Evolutionary conservation across 2,113 vertebrate species (phyloP).

Genomic region (crab-eating macaque (Macaca fascicularis)): DNA sequence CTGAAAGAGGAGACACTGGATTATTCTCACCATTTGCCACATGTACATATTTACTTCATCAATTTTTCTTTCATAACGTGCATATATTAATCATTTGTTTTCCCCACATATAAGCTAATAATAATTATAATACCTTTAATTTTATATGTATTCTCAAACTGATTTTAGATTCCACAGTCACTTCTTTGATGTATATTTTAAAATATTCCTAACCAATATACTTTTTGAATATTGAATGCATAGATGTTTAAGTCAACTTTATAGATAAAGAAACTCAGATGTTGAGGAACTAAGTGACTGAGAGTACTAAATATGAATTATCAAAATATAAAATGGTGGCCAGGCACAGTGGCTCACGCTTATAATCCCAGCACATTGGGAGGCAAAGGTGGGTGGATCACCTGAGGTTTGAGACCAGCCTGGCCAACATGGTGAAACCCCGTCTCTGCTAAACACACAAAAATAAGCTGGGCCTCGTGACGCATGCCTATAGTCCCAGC

Average conservation of each 20-base stretch:
- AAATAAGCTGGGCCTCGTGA: too few relatives aligned
- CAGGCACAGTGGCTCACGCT: too few relatives aligned
- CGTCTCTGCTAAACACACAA: too few relatives aligned
- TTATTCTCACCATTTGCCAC: not conserved
- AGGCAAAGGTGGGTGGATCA: too few relatives aligned
- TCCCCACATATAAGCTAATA: not conserved
- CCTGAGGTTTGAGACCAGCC: too few relatives aligned
- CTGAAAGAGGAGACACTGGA: not conserved
- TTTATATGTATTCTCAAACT: not conserved
- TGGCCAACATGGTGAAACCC: too few relatives aligned
- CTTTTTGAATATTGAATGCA: not conserved
- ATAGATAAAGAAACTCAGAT: not conserved
- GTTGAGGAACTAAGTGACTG: not conserved
- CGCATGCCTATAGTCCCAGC: too few relatives aligned
- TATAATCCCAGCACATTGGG: too few relatives aligned
- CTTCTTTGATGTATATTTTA: not conserved
- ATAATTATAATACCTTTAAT: not conserved
- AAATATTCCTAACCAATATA: not conserved
- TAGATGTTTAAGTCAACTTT: slow-evolving; percentile 15
- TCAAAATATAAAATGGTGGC: slow-evolving; percentile 17
- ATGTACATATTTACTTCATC: not conserved
- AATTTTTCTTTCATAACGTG: not conserved
- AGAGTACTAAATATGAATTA: slow-evolving; percentile 26
- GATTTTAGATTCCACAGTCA: not conserved
- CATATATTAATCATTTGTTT: not conserved